Evolutionary conservation across 1,140 invertebrate genomes (phyloP), one percentile per base, ranked within the genome.

Genomic region (Belonocnema kinseyi): DNA sequence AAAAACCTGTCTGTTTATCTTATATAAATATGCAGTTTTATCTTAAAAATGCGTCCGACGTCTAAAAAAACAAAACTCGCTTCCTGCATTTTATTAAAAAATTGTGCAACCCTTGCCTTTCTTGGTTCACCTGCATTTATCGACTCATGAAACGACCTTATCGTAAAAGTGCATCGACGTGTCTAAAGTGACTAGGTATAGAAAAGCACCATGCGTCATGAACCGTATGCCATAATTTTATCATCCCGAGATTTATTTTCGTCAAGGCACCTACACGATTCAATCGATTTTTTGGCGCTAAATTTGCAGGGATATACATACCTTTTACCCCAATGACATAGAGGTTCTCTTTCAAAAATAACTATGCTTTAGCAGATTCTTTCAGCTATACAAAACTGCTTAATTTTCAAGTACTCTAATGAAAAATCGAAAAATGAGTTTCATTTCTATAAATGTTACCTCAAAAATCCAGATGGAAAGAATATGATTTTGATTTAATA

Each of bases 81-180:
- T 66, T 66, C 61, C 61, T 46, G 61, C 61, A 66, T 66, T 66
- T 66, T 46, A 66, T 66, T 16, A 66, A 40, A 66, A 66, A 40
- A 33, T 66, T 46, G 26, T 40, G 46, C 61, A 66, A 40, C 61
- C 33, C 61, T 66, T 66, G 61, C 33, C 26, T 46, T n/a, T 14
- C 61, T 46, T 66, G 61, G 16, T 66, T 66, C 61, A 66, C 61
- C 26, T 66, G 61, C 61, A 46, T 66, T 33, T 66, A 66, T 66
- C 61, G 61, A 66, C 61, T 66, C 33, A 66, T 66, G 26, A 66
- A 33, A 46, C 26, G 26, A 33, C 61, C 61, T 66, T 40, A 66
- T 66, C 61, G 33, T 66, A 66, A 46, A 66, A 66, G 61, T 40
- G 14, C 61, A 66, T 46, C 61, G 61, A 66, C 61, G 33, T 66